phyloP scores from a whole-genome alignment of 1,140 invertebrate species.

The Musca vetustissima region DNA sequence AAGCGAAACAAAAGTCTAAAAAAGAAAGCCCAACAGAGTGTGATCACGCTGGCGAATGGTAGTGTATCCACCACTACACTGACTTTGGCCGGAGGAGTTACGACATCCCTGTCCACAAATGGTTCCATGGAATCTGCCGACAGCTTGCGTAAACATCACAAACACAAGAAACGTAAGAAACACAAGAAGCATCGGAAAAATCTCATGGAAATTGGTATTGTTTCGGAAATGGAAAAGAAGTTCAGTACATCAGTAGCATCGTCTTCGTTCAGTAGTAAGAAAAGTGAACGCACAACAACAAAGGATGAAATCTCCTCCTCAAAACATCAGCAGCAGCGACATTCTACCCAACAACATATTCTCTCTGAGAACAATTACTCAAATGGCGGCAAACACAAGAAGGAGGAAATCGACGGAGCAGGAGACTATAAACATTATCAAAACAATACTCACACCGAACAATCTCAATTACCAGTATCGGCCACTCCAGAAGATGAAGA shows the following conservation, averaged over 20 bases:
- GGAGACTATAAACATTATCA: not conserved
- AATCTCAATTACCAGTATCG: not conserved
- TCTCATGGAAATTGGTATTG: conserved; percentile 19
- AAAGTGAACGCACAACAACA: conserved; percentile 18
- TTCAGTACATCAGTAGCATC: not conserved
- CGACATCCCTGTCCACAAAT: not conserved
- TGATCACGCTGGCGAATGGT: conserved; percentile 3
- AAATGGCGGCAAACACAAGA: not conserved
- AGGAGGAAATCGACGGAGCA: not conserved
- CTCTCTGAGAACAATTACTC: not conserved
- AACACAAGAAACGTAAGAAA: conserved; percentile 74
- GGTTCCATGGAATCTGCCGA: conserved; percentile 57
- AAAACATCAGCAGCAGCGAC: not conserved
- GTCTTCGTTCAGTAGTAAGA: not conserved
- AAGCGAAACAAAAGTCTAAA: conserved; percentile 72
- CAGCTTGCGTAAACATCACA: conserved; percentile 70
- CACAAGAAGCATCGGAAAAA: conserved; percentile 70
- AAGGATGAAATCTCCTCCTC: not conserved
- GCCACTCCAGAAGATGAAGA: not conserved
- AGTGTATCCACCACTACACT: conserved; percentile 3
- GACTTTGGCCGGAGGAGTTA: not conserved
- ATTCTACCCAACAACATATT: not conserved
- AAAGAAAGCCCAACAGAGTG: conserved; percentile 60
- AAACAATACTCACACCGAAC: conserved; percentile 11
- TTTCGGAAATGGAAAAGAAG: conserved; percentile 24